These are phyloP conservation scores for Pantherophis alleghaniensis DNA, from an alignment of 2,797 vertebrate genomes.

Conservation along the genomic window DNA sequence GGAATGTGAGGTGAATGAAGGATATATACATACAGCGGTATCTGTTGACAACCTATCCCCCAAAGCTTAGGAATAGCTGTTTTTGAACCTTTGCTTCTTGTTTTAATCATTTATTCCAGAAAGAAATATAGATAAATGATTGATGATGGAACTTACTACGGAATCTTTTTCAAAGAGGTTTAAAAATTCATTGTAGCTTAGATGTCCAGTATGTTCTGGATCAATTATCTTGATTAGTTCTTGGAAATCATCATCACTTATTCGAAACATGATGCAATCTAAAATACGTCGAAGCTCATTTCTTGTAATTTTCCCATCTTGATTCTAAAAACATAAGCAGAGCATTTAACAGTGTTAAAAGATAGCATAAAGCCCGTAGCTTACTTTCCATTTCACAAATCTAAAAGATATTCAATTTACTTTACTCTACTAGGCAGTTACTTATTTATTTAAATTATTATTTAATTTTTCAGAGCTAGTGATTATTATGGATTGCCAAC, in stretches of 20 bases:
- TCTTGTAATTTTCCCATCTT: conserved; percentile 53
- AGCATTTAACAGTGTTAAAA: neutral
- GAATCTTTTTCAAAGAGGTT: conserved; percentile 54
- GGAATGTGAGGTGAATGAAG: neutral
- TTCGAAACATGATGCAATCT: conserved; percentile 40
- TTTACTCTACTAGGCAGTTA: neutral
- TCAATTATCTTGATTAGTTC: conserved; percentile 69
- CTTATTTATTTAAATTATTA: neutral
- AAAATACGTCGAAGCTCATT: conserved; percentile 63
- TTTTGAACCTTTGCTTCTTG: neutral
- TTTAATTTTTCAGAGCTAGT: neutral
- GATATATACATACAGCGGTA: neutral
- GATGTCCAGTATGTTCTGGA: conserved; percentile 55
- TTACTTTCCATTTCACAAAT: neutral
- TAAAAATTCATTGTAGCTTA: conserved; percentile 51
- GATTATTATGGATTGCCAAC: neutral
- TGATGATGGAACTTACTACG: conserved; percentile 26
- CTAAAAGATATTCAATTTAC: neutral
- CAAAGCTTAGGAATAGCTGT: neutral
- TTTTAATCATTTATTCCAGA: neutral
- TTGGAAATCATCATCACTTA: conserved; percentile 67
- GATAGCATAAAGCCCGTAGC: neutral
- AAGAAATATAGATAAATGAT: neutral
- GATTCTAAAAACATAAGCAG: conserved; percentile 48
- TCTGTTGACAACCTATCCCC: neutral